Evolutionary conservation across 2,888 invertebrate species (phyloP), one percentile per base, ranked within the genome.

Genomic region (Plagodis dolabraria): DNA sequence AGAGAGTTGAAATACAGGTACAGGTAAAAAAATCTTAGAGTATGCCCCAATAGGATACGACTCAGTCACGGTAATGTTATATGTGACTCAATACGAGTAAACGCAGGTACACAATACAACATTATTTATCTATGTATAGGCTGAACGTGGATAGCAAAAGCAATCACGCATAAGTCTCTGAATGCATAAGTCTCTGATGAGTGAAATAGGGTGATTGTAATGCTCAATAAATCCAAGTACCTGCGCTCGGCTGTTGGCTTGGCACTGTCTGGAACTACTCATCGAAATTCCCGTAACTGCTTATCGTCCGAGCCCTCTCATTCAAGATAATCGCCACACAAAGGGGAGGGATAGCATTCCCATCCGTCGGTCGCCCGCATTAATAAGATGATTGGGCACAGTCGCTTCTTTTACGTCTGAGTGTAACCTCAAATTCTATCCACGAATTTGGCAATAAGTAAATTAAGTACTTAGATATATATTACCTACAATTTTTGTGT

Each of bases 291-390:
- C 75, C 70, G 75, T 78, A 79, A 82, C 71, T 76, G 74, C 75
- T 79, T 83, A 82, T 83, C 79, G 72, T 76, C 75, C 67, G 76
- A 82, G 79, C 79, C 80, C 82, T 83, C 81, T 83, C 75, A 78
- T 72, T 64, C 53, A 38, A 78, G 74, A 74, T 88, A 89, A 89
- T 89, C 79, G 81, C 74, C 68, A 70, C 71, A 82, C 82, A 82
- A 83, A 79, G 85, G 84, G 85, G 84, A 82, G 80, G 80, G 82
- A 82, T 81, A 79, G 74, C 79, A 77, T 83, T 85, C 82, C 86
- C 82, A 22, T 22, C 22, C 22, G 22, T 22, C 22, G 22, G 77
- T 77, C 75, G 74, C 74, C 77, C 75, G 74, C 74, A 78, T 77
- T 86, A 87, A 86, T 80, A 77, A 75, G 77, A 85, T 84, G 81